A percentile compares a stretch with the other conserved stretches of the same genome.
phyloP scores from a whole-genome alignment of 2,113 vertebrate species.

The Mesembrinibis cayennensis region DNA sequence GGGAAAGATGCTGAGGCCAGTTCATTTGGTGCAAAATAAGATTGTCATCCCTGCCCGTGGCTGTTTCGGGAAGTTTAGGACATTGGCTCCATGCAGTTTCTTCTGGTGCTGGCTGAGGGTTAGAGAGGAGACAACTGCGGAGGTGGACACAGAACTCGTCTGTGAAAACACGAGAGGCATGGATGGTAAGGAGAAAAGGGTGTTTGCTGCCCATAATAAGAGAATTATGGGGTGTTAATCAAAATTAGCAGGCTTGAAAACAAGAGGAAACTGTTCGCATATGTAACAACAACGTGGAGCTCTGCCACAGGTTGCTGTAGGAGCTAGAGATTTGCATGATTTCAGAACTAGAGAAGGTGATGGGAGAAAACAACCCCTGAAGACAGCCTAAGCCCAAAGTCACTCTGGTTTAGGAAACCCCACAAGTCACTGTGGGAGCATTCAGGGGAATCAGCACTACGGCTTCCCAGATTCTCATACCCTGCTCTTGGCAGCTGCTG shows the following conservation, averaged over 20 bases:
- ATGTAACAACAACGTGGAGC: accelerated
- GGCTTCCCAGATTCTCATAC: neutral
- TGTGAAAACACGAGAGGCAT: neutral
- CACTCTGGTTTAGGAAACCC: neutral
- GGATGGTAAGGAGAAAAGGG: neutral
- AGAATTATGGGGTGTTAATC: neutral
- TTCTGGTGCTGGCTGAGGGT: neutral
- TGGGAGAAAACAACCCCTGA: neutral
- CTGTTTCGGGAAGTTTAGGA: neutral
- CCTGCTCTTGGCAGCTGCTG: neutral
- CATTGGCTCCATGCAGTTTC: neutral
- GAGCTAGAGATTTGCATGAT: neutral
- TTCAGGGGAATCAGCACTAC: neutral
- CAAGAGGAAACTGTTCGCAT: neutral
- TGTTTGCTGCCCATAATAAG: neutral
- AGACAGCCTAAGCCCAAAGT: neutral
- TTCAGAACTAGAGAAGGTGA: neutral
- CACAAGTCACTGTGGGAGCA: accelerated
- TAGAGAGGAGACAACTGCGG: neutral
- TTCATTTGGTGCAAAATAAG: neutral
- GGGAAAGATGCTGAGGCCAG: neutral
- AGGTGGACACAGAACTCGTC: neutral
- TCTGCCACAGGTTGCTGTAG: neutral
- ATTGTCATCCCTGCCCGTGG: neutral
- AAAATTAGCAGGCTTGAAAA: neutral